Evolutionary conservation across 1,140 invertebrate species (phyloP).

Genomic region (Saxidomus purpurata): DNA sequence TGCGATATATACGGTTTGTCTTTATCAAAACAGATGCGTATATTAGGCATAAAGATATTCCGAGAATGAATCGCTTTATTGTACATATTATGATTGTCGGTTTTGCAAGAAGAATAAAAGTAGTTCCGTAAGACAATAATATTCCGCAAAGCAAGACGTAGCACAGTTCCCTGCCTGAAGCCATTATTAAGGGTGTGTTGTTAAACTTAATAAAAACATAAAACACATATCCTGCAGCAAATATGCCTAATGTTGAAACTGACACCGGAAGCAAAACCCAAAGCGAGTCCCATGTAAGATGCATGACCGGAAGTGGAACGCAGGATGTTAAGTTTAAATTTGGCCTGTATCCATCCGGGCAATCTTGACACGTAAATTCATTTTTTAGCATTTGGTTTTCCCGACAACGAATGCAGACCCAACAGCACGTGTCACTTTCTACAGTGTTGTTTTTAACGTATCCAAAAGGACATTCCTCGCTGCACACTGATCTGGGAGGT

Average conservation of each 20-base stretch:
- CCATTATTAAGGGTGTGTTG: conserved; percentile 86
- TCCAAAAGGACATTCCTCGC: conserved; percentile 89
- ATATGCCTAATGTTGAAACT: conserved; percentile 88
- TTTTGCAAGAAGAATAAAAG: conserved; percentile 83
- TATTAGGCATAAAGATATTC: conserved; percentile 91
- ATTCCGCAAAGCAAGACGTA: conserved; percentile 86
- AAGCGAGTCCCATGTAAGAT: conserved; percentile 88
- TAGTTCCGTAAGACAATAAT: conserved; percentile 84
- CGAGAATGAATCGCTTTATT: conserved; percentile 89
- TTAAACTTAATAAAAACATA: conserved; percentile 83
- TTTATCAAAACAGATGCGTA: conserved; percentile 93
- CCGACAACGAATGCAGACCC: conserved; percentile 89
- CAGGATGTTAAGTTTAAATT: conserved; percentile 82
- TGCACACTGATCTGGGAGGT: conserved; percentile 90
- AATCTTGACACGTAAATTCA: conserved; percentile 89
- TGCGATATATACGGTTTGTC: conserved; percentile 91
- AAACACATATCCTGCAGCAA: conserved; percentile 81
- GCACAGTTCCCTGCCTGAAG: conserved; percentile 85
- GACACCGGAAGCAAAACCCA: conserved; percentile 88
- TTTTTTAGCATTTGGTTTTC: conserved; percentile 88
- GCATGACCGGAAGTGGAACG: conserved; percentile 85
- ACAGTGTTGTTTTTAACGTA: conserved; percentile 96
- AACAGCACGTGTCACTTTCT: conserved; percentile 96
- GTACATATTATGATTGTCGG: conserved; percentile 90
- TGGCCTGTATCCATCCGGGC: conserved; percentile 87